Base-by-base conservation (phyloP, 2,888 invertebrate genomes). In the Rhodophaea formosa region DNA sequence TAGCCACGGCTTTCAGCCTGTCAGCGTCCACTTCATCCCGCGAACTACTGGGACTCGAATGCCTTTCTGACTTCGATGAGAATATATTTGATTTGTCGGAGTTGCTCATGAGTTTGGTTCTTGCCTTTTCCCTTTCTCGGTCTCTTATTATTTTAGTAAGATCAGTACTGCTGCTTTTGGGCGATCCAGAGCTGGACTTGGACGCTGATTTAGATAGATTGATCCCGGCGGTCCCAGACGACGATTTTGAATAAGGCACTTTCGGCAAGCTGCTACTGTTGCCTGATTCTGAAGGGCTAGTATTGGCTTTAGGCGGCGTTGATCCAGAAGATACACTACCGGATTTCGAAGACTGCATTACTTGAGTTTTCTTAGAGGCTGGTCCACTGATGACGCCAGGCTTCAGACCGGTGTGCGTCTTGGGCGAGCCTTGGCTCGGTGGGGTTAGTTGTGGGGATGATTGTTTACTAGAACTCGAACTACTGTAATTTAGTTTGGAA, bases 371-470 rank as follows among this genome's bases (percentile, higher is more conserved):
- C 76, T 95, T 96, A 0, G 96, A 97, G 3, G 96, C 97, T 0
- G 97, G 97, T 0, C 97, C 97, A 69, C 96, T 96, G 68, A 95
- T 95, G 0, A 97, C 96, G 0, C 97, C 97, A 0, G 96, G 96
- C 75, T 97, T 97, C 0, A 96, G 85, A 0, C 97, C 97, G 0
- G 97, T 96, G 75, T 96, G 96, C 5, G 95, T 95, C 82, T 96
- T 95, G 0, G 94, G 95, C 0, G 95, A 95, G n/a, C 94, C 94
- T 59, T 94, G 93, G 59, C 92, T 92, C 43, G 91, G 88, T 12
- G 86, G 85, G 57, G 90, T 91, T 45, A 91, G 77, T 60, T 88
- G 86, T 23, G 89, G 90, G 12, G 89, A 88, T 0, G 91, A 87
- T 61, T 91, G 90, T 64, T 91, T 88, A 51, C 84, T 82, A 12